phyloP scores from a whole-genome alignment of 2,797 vertebrate genomes.

The Pipistrellus kuhlii region DNA sequence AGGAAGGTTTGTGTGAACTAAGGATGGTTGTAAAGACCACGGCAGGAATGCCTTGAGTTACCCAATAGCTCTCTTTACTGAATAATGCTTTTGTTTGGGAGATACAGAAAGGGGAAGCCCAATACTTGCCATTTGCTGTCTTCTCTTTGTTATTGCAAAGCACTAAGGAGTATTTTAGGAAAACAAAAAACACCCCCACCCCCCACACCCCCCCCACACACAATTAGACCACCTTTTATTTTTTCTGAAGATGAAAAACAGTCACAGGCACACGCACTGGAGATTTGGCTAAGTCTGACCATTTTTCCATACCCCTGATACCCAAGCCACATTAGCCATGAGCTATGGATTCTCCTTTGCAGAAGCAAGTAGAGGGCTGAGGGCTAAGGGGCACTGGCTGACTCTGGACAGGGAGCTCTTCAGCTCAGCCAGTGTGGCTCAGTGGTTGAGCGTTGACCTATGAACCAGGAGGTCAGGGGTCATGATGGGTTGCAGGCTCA shows the following conservation, averaged over 20 bases:
- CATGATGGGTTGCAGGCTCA: too few species aligned
- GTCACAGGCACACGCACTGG: background rate
- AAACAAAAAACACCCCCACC: background rate
- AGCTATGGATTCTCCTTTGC: background rate
- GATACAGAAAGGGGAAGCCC: constrained; percentile 66
- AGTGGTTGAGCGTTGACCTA: too few species aligned
- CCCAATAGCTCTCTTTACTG: background rate
- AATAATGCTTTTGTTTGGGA: constrained; percentile 70
- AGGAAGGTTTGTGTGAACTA: background rate
- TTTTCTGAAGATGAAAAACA: constrained; percentile 71
- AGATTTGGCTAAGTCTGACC: background rate
- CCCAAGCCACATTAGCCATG: background rate
- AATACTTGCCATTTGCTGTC: constrained; percentile 70
- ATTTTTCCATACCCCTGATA: background rate
- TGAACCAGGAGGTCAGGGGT: too few species aligned
- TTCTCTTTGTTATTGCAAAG: constrained; percentile 71
- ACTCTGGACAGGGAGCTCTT: background rate
- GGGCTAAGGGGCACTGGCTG: rapidly evolving
- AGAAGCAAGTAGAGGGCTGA: background rate
- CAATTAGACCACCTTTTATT: constrained; percentile 68
- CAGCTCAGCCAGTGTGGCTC: too few species aligned
- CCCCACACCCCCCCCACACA: too few species aligned
- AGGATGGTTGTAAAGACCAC: background rate
- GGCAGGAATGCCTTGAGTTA: background rate
- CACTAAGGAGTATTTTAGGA: constrained; percentile 66